These are phyloP conservation scores for Orchesellides sinensis DNA, from an alignment of 2,888 invertebrate genomes.

Conservation along the genomic window DNA sequence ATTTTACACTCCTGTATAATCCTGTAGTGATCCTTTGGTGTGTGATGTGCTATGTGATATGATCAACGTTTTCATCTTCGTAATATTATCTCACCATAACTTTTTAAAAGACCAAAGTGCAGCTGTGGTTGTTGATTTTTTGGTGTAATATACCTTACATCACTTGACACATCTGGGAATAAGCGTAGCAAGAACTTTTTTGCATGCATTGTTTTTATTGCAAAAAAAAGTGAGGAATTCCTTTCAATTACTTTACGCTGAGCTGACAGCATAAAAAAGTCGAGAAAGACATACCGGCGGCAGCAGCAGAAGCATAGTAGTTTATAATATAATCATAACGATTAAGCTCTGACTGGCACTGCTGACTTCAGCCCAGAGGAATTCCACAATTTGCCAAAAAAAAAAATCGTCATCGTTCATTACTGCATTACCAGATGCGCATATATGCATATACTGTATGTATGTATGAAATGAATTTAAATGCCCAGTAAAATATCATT, in stretches of 20 bases:
- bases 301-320: background rate
- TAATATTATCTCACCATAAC: no score
- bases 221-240: slow-evolving; percentile 13
- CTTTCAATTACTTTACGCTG: background rate
- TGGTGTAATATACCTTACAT: background rate
- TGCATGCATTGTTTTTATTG: background rate
- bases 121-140: slow-evolving; percentile 34
- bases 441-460: background rate
- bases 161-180: slow-evolving; percentile 13
- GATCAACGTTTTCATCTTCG: background rate
- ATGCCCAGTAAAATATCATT: background rate
- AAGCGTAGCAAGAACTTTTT: background rate
- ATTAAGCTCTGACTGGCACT: background rate
- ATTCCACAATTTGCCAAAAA: slow-evolving; percentile 19
- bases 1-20: background rate
- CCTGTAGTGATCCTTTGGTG: slow-evolving; percentile 14
- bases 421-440: background rate
- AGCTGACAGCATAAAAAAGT: no score
- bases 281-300: slow-evolving; percentile 45
- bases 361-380: slow-evolving; percentile 31
- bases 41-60: background rate
- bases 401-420: background rate
- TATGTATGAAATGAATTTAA: slow-evolving; percentile 24
- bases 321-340: background rate
- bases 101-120: slow-evolving; percentile 25